phyloP scores from a whole-genome alignment of 2,113 vertebrate genomes.

The Nothocercus julius region DNA sequence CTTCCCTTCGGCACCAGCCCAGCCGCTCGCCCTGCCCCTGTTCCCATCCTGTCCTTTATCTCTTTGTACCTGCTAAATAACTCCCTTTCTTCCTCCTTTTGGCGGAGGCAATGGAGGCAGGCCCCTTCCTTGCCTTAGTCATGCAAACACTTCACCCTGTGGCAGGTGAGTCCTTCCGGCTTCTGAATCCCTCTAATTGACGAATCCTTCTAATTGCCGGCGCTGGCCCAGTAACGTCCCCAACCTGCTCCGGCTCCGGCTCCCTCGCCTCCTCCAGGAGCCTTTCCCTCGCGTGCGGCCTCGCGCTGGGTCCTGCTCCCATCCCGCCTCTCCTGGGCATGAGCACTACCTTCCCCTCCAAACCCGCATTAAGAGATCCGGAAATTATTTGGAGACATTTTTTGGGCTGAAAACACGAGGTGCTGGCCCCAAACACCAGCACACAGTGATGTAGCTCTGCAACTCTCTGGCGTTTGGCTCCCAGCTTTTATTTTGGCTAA shows the following conservation, averaged over 20 bases:
- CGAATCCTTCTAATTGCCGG: not conserved
- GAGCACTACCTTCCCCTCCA: not conserved
- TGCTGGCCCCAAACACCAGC: too few relatives aligned
- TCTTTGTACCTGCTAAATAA: not conserved
- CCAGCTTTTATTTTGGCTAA: too few relatives aligned
- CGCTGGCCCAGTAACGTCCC: rapidly evolving
- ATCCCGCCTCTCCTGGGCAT: not conserved
- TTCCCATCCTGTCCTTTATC: not conserved
- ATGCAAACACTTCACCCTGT: not conserved
- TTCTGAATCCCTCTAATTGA: not conserved
- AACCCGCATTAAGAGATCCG: too few relatives aligned
- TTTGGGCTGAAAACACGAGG: too few relatives aligned
- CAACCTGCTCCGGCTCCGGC: not conserved
- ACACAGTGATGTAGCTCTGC: too few relatives aligned
- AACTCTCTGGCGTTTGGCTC: too few relatives aligned
- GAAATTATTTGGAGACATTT: too few relatives aligned
- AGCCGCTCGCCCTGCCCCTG: not conserved
- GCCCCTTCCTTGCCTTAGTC: not conserved
- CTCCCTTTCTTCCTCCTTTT: not conserved
- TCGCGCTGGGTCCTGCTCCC: not conserved
- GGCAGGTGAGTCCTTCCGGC: not conserved
- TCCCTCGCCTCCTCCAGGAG: too few relatives aligned
- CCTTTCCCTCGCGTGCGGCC: not conserved
- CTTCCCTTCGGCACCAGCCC: not conserved
- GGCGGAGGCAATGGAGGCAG: not conserved